A percentile compares a stretch with the other conserved stretches of the same genome.
Evolutionary conservation across 2,113 vertebrate species (phyloP).

Genomic region (Notarius quadriscutis): DNA sequence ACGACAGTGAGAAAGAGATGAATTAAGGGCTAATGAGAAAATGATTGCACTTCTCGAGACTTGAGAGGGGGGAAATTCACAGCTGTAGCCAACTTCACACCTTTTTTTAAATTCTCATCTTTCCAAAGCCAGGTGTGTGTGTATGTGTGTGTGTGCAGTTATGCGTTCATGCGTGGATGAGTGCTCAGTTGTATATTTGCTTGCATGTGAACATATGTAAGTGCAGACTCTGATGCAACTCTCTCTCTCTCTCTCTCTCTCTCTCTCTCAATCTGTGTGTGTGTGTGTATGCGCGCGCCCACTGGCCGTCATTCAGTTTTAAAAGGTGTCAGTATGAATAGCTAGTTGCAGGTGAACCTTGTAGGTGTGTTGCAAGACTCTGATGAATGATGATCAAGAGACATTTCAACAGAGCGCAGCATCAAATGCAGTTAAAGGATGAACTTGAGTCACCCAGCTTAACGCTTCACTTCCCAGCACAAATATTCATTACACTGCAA

Average conservation of each 20-base stretch:
- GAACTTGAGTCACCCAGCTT: conserved; percentile 41
- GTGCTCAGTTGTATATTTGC: neutral
- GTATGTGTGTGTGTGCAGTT: neutral
- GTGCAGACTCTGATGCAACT: conserved; percentile 3
- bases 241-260: neutral
- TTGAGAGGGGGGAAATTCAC: conserved; percentile 45
- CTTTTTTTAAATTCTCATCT: conserved; percentile 3
- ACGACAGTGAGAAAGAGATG: conserved; percentile 70
- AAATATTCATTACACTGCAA: conserved; percentile 54
- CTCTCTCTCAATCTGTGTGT: neutral
- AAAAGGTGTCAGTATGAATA: conserved; percentile 45
- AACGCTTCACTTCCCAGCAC: conserved; percentile 41
- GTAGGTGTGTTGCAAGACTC: conserved; percentile 44
- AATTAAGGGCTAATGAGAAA: conserved; percentile 80
- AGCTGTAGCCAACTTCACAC: conserved; percentile 18
- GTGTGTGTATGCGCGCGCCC: neutral
- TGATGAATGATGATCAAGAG: conserved; percentile 52
- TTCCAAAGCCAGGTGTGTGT: conserved; percentile 19
- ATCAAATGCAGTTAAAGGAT: conserved; percentile 49
- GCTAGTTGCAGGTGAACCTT: conserved; percentile 51
- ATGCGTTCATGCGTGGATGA: neutral
- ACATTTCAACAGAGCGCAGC: conserved; percentile 36
- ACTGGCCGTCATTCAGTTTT: conserved; percentile 29
- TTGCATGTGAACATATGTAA: neutral
- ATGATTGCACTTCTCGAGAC: conserved; percentile 73